phyloP scores from a whole-genome alignment of 2,113 vertebrate species.

The Poicephalus gulielmi region DNA sequence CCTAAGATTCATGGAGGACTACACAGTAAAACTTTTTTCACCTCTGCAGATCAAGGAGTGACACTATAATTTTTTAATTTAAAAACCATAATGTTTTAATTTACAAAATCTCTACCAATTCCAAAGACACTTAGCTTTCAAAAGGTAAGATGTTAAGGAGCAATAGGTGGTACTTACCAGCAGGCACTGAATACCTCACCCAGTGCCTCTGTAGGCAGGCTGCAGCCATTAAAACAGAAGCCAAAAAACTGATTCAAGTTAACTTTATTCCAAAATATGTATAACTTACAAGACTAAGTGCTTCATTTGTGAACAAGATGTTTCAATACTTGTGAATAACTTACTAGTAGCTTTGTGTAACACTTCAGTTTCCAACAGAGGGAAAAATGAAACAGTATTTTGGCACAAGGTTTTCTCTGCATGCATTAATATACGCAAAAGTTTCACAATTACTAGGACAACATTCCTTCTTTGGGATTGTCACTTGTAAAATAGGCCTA shows the following conservation, averaged over 20 bases:
- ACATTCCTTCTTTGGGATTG: constrained; percentile 67
- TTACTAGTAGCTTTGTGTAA: constrained; percentile 42
- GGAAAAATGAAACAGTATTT: constrained; percentile 40
- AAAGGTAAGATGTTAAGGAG: background rate
- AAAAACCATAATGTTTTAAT: background rate
- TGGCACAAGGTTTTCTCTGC: constrained; percentile 44
- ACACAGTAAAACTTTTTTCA: background rate
- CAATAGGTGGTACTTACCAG: background rate
- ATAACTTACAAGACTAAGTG: constrained; percentile 59
- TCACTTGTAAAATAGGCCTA: constrained; percentile 18
- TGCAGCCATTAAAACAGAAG: constrained; percentile 37
- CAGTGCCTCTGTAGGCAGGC: background rate
- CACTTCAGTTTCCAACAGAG: constrained; percentile 34
- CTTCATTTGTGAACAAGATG: constrained; percentile 52
- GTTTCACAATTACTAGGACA: constrained; percentile 50
- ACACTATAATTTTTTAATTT: background rate
- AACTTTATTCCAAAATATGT: constrained; percentile 61
- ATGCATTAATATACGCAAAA: constrained; percentile 51
- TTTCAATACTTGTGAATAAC: constrained; percentile 35
- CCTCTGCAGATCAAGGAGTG: background rate
- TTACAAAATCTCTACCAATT: background rate
- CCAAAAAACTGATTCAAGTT: constrained; percentile 37
- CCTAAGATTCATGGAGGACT: background rate
- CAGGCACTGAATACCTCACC: background rate
- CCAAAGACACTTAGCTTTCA: background rate